Evolutionary conservation across 2,888 invertebrate genomes (phyloP), one percentile per base, ranked within the genome.

Genomic region (Anarsia innoxiella): DNA sequence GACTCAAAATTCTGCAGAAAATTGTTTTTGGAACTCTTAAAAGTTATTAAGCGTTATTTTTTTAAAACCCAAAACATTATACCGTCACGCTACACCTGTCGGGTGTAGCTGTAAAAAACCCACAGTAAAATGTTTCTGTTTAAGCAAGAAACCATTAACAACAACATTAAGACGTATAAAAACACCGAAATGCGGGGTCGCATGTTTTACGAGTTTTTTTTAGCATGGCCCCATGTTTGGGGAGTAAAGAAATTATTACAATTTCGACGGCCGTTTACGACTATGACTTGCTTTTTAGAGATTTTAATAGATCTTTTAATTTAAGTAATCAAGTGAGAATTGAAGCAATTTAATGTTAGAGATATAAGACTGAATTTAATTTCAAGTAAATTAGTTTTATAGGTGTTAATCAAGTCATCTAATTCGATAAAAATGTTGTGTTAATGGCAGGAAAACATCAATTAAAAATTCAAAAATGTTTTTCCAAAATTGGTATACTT

Each of bases 121-220:
- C 39, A 45, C 57, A 50, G 49, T 62, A 56, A 64, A 63, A 53
- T 44, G 48, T 48, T 51, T 19, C 42, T 56, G 61, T 66, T 67
- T 66, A 70, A 72, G 71, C 72, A 64, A 68, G 66, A 70, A 60
- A 53, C 66, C 66, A 73, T 74, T 74, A 77, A 68, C 66, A 58
- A 52, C 62, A 59, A 61, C 62, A 64, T 71, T 59, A 66, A 63
- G 49, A 48, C 43, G 49, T 56, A 53, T 55, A 50, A 61, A 69
- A 66, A 60, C 51, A 42, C 44, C 46, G 49, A 46, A 56, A 52
- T 45, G 53, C 46, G 52, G 53, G 47, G 10, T 10, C 28, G 6
- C 29, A 16, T 35, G 26, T 33, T 33, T 33, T 33, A 33, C 26
- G 25, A 26, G 15, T 26, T 33, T 25, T 38, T 41, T 37, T 37